phyloP scores from a whole-genome alignment of 1,140 invertebrate species.

The Nebria ingens region DNA sequence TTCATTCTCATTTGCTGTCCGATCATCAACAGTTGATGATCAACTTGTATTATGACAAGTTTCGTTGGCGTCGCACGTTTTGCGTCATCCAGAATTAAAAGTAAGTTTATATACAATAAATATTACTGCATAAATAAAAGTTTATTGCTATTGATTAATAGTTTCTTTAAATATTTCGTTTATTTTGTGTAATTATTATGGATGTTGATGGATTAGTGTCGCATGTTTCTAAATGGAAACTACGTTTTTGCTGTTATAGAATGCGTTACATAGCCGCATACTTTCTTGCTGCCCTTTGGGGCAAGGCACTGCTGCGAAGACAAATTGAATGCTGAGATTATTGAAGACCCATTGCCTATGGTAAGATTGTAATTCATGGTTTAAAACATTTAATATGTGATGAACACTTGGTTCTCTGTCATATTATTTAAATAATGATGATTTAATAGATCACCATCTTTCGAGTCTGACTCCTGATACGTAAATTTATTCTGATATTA shows the following conservation, averaged over 20 bases:
- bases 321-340: no score
- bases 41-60: background rate
- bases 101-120: conserved; percentile 7
- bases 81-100: conserved; percentile 8
- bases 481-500: no score
- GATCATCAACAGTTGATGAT: no score
- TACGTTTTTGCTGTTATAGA: conserved; percentile 43
- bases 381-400: no score
- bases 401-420: no score
- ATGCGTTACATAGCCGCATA: conserved; percentile 99
- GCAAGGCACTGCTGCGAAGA: no score
- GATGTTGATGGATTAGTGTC: conserved; percentile 21
- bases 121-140: background rate
- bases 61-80: conserved; percentile 11
- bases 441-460: no score
- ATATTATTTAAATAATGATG: no score
- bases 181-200: conserved; percentile 3
- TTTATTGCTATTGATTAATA: conserved; percentile 9
- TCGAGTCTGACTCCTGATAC: no score
- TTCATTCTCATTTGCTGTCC: no score
- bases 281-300: conserved; percentile 82
- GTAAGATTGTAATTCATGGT: no score
- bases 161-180: background rate
- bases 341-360: no score
- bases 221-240: background rate